Evolutionary conservation across 2,888 invertebrate genomes (phyloP).

Genomic region (Nephrotoma flavescens): DNA sequence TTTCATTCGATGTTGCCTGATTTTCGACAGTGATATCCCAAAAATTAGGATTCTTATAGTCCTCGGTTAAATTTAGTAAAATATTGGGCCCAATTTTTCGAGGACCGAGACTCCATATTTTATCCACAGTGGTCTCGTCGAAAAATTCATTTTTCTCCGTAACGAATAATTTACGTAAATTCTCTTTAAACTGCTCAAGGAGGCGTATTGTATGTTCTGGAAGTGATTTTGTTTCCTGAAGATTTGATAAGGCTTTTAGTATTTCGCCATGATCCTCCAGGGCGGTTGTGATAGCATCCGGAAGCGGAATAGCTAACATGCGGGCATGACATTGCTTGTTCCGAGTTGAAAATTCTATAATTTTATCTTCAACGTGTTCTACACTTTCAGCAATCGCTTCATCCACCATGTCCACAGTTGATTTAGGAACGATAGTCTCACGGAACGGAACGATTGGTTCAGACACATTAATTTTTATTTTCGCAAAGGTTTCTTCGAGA

Average conservation of each 20-base stretch:
- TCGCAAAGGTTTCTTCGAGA: conserved; percentile 65
- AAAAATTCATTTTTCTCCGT: conserved; percentile 21
- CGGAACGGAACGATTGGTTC: conserved; percentile 92
- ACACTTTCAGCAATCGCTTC: conserved; percentile 57
- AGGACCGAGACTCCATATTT: conserved; percentile 89
- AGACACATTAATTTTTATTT: conserved; percentile 77
- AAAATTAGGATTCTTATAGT: conserved; percentile 45
- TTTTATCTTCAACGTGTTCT: conserved; percentile 36
- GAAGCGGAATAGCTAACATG: conserved; percentile 65
- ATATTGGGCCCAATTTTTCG: conserved; percentile 80
- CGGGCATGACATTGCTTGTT: conserved; percentile 57
- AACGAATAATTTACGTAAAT: conserved; percentile 18
- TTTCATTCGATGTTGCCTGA: conserved; percentile 22
- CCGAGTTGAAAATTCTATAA: conserved; percentile 46
- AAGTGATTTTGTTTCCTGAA: conserved; percentile 18
- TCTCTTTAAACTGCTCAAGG: conserved; percentile 7
- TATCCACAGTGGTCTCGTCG: conserved; percentile 30
- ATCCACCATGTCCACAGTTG: conserved; percentile 70
- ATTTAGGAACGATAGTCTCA: conserved; percentile 78
- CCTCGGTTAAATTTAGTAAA: conserved; percentile 59
- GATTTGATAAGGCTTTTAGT: conserved; percentile 35
- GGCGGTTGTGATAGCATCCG: conserved; percentile 49
- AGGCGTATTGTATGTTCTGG: conserved; percentile 16
- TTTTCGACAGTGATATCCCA: conserved; percentile 24
- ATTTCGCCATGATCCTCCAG: conserved; percentile 57